Evolutionary conservation across 2,888 invertebrate species (phyloP), one percentile per base, ranked within the genome.

Genomic region (Philonicus albiceps): DNA sequence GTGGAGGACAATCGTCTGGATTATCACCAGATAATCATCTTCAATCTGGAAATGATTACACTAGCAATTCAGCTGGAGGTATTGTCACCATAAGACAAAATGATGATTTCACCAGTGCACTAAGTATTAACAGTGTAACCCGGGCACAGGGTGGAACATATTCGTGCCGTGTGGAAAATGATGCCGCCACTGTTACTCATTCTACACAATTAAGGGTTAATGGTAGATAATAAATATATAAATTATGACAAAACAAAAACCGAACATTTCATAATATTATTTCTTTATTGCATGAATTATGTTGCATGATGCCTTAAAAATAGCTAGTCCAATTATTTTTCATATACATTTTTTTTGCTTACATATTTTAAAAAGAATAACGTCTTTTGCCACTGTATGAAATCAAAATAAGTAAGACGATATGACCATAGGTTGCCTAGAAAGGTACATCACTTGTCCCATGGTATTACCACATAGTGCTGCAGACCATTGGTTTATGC

Each of bases 131-230:
- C 90, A 93, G 93, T 91, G 93, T 94, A 90, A 93, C 93, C 90
- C 92, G 93, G 90, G 92, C 92, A 89, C 94, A 94, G 91, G 93
- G 93, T 90, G 94, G 95, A 93, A 94, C 93, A 88, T 94, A 94
- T 90, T 93, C 93, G 90, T 94, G 94, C 91, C 93, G 93, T 90
- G 94, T 93, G 90, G 92, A 93, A 92, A 94, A 94, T 91, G 93
- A 93, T 91, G 94, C 94, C 90, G 93, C 93, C 89, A 93, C 93
- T 90, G 93, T 93, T 91, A 93, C 93, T 91, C 93, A 94, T 92
- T 93, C 93, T 90, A 93, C 94, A 91, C 93, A 93, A 91, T 93
- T 94, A 90, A 93, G 93, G 92, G 94, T 94, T 91, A 94, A 94
- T 92, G 94, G 94, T 94, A 93, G 81, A 81, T 81, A 7, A 11